Conservation (phyloP, 92 coral and sea anemone genomes). For the Meandrina meandrites region DNA sequence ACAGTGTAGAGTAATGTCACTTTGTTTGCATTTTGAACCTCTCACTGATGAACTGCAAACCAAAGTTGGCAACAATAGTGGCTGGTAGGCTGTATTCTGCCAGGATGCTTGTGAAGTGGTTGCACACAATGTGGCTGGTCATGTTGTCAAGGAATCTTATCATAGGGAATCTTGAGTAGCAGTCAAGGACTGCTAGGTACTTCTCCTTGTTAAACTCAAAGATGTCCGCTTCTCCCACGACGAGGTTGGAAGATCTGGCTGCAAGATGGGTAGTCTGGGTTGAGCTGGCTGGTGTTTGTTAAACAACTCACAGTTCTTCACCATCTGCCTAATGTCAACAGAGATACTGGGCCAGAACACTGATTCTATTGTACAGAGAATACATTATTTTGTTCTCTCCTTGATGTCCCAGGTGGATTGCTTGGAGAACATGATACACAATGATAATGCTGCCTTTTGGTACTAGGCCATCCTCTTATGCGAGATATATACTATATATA, state of each 20-base stretch:
- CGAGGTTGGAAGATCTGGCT: constrained; percentile 22
- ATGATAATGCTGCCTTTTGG: constrained; percentile 9
- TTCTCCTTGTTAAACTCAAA: constrained; percentile 34
- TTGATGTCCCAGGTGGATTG: constrained; percentile 18
- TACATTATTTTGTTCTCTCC: constrained; percentile 19
- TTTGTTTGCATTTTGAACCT: constrained; percentile 49
- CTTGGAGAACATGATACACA: constrained; percentile 2
- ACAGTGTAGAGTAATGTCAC: constrained; percentile 35
- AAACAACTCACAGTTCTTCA: not conserved
- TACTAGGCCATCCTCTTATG: constrained; percentile 26
- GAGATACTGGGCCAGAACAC: constrained; percentile 29
- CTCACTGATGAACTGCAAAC: constrained; percentile 40
- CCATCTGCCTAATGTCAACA: constrained; percentile 14
- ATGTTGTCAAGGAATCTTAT: constrained; percentile 50
- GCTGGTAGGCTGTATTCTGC: constrained; percentile 54
- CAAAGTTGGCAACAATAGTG: constrained; percentile 42
- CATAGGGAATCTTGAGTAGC: constrained; percentile 36
- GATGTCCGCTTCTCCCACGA: constrained; percentile 43
- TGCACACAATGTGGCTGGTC: constrained; percentile 45
- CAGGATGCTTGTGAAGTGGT: constrained; percentile 49
- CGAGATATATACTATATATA: constrained; percentile 10
- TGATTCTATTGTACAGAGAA: constrained; percentile 10
- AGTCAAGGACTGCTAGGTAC: constrained; percentile 14
- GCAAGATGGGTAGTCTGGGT: constrained; percentile 28
- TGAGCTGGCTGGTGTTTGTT: constrained; percentile 17